phyloP scores from a whole-genome alignment of 2,113 vertebrate species.

The Chionomys nivalis region DNA sequence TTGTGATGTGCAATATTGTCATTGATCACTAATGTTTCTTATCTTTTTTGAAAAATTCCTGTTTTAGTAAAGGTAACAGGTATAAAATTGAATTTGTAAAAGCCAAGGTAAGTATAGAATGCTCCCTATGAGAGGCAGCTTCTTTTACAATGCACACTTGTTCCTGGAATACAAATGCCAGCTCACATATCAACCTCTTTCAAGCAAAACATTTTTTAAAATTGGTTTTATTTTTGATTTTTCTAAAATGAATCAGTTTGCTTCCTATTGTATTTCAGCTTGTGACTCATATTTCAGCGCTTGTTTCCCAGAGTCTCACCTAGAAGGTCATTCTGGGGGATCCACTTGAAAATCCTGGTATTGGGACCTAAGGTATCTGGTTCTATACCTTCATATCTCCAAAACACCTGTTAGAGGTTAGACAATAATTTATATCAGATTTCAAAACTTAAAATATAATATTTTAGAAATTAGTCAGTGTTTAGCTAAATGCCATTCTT shows the following conservation, averaged over 20 bases:
- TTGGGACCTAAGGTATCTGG: slow-evolving; percentile 87
- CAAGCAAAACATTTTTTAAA: not conserved
- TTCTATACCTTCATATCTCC: slow-evolving; percentile 87
- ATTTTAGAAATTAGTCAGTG: not conserved
- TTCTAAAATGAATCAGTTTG: not conserved
- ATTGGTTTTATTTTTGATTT: not conserved
- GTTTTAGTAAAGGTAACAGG: not conserved
- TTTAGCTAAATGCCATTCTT: not conserved
- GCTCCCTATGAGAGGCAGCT: not conserved
- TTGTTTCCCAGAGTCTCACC: slow-evolving; percentile 80
- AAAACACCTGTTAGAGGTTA: slow-evolving; percentile 87
- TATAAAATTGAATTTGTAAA: not conserved
- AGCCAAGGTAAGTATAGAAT: not conserved
- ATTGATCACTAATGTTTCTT: not conserved
- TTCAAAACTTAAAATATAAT: not conserved
- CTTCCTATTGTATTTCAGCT: not conserved
- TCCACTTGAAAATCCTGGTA: slow-evolving; percentile 88
- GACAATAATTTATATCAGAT: not conserved
- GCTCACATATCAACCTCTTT: not conserved
- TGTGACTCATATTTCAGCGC: not conserved
- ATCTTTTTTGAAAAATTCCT: not conserved
- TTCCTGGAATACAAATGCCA: not conserved
- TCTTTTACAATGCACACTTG: not conserved
- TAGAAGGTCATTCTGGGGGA: slow-evolving; percentile 92
- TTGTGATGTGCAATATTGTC: not conserved